These are phyloP conservation scores for Azemiops feae DNA, from an alignment of 2,113 vertebrate genomes.

Conservation along the genomic window DNA sequence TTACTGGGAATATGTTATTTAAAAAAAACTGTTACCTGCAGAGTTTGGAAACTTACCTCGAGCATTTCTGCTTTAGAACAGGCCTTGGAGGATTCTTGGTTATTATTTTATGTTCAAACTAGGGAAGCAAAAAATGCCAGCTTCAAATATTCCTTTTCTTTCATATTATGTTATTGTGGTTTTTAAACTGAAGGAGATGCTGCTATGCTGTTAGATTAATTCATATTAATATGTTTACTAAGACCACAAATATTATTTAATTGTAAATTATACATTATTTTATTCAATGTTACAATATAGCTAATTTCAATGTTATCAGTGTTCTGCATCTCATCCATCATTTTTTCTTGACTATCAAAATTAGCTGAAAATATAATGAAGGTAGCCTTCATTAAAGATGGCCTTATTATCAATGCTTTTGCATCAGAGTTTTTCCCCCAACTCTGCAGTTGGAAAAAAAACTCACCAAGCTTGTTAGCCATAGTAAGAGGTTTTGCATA, in stretches of 20 bases:
- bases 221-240: background rate
- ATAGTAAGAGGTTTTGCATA: background rate
- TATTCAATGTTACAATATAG: background rate
- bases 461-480: background rate
- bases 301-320: background rate
- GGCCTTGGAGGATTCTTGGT: conserved; percentile 65
- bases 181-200: background rate
- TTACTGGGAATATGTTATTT: background rate
- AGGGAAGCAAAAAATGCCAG: conserved; percentile 40
- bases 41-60: conserved; percentile 77
- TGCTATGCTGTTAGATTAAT: background rate
- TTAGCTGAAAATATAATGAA: background rate
- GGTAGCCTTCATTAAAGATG: background rate
- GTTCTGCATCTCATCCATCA: no score
- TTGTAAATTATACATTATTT: background rate
- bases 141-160: background rate
- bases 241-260: background rate
- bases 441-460: background rate
- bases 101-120: conserved; percentile 89
- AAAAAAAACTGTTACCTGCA: background rate
- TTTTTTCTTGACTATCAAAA: background rate
- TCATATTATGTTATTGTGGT: background rate
- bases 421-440: background rate
- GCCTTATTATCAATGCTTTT: background rate
- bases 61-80: conserved; percentile 82